Base-by-base conservation (phyloP, 2,113 vertebrate genomes). In the Addax nasomaculatus region DNA sequence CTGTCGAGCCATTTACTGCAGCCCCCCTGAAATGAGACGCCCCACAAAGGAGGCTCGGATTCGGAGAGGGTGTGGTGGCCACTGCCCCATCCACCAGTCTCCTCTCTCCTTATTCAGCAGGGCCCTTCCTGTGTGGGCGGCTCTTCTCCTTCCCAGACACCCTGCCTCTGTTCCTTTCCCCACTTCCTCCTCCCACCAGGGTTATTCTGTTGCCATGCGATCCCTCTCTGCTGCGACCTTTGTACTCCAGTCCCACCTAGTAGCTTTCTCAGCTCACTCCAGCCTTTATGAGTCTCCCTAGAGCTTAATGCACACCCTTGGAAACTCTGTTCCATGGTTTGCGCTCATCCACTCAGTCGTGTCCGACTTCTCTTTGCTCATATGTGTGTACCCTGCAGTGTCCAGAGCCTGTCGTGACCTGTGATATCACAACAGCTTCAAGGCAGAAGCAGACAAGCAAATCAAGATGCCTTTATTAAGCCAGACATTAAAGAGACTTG, bases 101-200 rank as follows among this genome's bases (percentile, higher is more conserved):
- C 43, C 12, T 39, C 49, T 51, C 47, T 89, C 25, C 19, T 33
- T 19, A 29, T 29, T 30, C 16, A 39, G 4, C 3, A 7, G 0
- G 0, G 15, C 6, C 16, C 16, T 62, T 10, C 29, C 8, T 3
- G 4, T 27, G 33, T 55, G 49, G 2, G 7, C 47, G 16, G 8
- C 12, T 84, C 47, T 91, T 73, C 47, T 91, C 29, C 30, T 39
- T 76, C 25, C 57, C 16, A 21, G 7, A 49, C 73, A 15, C 9
- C 4, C 29, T 57, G 47, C 11, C 9, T 55, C 43, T 27, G 14
- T 12, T 13, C 4, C 87, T 60, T 62, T 47, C 5, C 11, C 36
- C 11, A 21, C 14, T 17, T 64, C 5, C 45, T 85, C 30, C 45
- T 62, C 23, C 29, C 2, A 9, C 43, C 30, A 14, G 0, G 3